Evolutionary conservation across 2,113 vertebrate species (phyloP).

Genomic region (Sinocyclocheilus rhinocerous): DNA sequence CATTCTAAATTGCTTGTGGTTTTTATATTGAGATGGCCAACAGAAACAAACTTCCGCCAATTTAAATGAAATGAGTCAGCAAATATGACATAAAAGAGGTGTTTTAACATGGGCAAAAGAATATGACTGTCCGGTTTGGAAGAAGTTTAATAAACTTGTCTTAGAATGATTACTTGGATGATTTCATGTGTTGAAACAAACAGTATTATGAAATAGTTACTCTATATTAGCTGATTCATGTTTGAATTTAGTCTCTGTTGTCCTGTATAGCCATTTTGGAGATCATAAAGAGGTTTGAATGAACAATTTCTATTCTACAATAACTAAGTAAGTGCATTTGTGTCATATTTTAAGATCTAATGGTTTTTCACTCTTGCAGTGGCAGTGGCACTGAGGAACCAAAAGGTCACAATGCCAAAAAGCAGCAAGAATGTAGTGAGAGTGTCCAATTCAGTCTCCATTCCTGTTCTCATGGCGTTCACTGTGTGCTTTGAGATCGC

Average conservation of each 20-base stretch:
- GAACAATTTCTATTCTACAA: neutral
- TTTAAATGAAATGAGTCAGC: slow-evolving; percentile 40
- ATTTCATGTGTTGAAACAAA: neutral
- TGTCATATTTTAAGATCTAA: neutral
- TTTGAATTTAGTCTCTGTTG: neutral
- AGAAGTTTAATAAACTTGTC: neutral
- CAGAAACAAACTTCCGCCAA: slow-evolving; percentile 37
- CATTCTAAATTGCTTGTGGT: slow-evolving; percentile 42
- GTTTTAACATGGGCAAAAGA: slow-evolving; percentile 3
- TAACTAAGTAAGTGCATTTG: neutral
- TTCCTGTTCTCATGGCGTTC: slow-evolving; percentile 83
- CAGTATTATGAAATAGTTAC: neutral
- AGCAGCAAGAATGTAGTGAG: slow-evolving; percentile 67
- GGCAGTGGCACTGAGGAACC: slow-evolving; percentile 91
- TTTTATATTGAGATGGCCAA: slow-evolving; percentile 41
- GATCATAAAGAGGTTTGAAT: neutral
- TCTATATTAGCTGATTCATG: neutral
- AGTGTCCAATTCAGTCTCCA: slow-evolving; percentile 70
- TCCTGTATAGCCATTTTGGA: neutral
- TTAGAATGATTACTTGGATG: slow-evolving; percentile 6
- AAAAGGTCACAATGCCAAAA: slow-evolving; percentile 82
- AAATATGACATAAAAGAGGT: slow-evolving; percentile 21
- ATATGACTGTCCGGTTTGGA: neutral
- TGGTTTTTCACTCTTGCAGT: slow-evolving; percentile 74
- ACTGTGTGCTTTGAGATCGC: slow-evolving; percentile 89